Conservation (phyloP, 1,140 invertebrate genomes). For the Macrostomum lignano region DNA sequence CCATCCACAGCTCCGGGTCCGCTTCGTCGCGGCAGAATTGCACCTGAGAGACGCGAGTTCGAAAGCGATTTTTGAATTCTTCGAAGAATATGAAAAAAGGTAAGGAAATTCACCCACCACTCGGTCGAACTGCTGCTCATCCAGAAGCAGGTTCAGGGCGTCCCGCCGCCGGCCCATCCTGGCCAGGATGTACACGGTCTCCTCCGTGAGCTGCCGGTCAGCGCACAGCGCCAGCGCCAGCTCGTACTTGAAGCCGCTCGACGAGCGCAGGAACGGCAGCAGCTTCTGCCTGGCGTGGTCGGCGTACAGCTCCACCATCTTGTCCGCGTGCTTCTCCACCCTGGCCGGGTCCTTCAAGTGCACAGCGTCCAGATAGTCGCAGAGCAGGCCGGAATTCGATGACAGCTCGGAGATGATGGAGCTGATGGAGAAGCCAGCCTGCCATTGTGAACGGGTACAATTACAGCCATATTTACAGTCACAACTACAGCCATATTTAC, state of each 20-base stretch:
- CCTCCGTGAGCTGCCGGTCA: conserved; percentile 44
- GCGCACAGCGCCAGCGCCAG: conserved; percentile 62
- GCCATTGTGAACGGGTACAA: neutral
- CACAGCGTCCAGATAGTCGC: conserved; percentile 27
- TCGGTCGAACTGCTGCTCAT: conserved; percentile 40
- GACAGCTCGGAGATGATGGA: neutral
- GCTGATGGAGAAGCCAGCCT: conserved; percentile 4
- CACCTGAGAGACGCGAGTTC: too few relatives aligned
- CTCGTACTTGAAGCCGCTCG: conserved; percentile 63
- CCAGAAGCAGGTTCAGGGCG: too few relatives aligned
- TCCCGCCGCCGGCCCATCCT: too few relatives aligned
- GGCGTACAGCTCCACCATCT: conserved; percentile 57
- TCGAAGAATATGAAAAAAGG: conserved; percentile 58
- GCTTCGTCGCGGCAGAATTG: too few relatives aligned
- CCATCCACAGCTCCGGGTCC: too few relatives aligned
- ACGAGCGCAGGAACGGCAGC: conserved; percentile 52
- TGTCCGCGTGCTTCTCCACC: conserved; percentile 43
- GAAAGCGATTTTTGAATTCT: conserved; percentile 49
- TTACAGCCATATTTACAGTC: too few relatives aligned
- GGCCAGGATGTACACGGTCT: conserved; percentile 72
- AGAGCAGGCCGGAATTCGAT: too few relatives aligned
- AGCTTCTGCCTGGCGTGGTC: conserved; percentile 54
- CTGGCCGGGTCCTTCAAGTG: conserved; percentile 24
- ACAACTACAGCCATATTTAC: too few relatives aligned
- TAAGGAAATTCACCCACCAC: conserved; percentile 55